Evolutionary conservation across 2,888 invertebrate genomes (phyloP).

Genomic region (Noctua fimbriata): DNA sequence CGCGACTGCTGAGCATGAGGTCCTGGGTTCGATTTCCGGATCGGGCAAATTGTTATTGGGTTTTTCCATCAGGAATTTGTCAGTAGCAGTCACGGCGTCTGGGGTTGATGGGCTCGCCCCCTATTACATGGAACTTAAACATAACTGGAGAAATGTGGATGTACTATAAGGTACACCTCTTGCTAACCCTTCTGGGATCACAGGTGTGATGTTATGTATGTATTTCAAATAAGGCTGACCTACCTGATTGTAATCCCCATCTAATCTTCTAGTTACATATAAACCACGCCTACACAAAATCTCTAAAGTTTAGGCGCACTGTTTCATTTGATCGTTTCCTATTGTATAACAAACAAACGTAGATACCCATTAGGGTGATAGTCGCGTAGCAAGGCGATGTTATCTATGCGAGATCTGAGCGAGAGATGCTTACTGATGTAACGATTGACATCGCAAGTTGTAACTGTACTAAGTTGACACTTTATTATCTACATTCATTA

Average conservation of each 20-base stretch:
- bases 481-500: not conserved
- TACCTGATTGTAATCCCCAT: not conserved
- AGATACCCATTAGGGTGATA: conserved; percentile 35
- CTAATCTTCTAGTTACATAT: not conserved
- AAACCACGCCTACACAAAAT: conserved; percentile 15
- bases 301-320: conserved; percentile 7
- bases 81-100: too few species aligned
- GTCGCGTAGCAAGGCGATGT: conserved; percentile 33
- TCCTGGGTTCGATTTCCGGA: too few species aligned
- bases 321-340: conserved; percentile 27
- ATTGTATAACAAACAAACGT: conserved; percentile 52
- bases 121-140: too few species aligned
- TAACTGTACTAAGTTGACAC: conserved; percentile 19
- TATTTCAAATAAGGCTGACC: not conserved
- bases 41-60: too few species aligned
- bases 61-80: too few species aligned
- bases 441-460: not conserved
- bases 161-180: too few species aligned
- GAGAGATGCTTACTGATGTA: conserved; percentile 45
- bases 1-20: too few species aligned
- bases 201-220: too few species aligned
- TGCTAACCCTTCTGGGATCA: too few species aligned
- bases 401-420: conserved; percentile 41
- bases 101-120: too few species aligned
- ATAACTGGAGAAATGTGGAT: too few species aligned